Evolutionary conservation across 2,888 invertebrate genomes (phyloP).

Genomic region (Carpatolechia fugitivella): DNA sequence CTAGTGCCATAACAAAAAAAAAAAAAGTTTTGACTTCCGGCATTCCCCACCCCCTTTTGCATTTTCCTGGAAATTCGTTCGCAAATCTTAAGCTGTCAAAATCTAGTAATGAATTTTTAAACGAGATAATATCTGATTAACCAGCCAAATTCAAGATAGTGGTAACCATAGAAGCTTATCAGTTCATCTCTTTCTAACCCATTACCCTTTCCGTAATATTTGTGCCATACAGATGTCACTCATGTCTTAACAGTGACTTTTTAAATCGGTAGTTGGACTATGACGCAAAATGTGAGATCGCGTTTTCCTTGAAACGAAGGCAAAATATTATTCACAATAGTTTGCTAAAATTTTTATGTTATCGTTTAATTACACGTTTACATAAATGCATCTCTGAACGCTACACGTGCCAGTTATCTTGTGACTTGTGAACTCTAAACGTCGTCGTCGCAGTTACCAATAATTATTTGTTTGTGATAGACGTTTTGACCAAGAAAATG

Average conservation of each 20-base stretch:
- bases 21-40: no score
- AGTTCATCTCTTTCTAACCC: conserved; percentile 4
- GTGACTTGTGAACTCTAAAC: conserved; percentile 43
- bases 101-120: neutral
- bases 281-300: conserved; percentile 12
- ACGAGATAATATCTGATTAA: neutral
- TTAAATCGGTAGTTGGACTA: neutral
- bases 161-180: neutral
- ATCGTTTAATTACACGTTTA: conserved; percentile 1
- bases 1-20: no score
- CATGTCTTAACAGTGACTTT: neutral
- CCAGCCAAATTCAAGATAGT: neutral
- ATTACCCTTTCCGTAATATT: neutral
- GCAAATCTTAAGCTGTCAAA: neutral
- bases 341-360: no score
- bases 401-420: conserved; percentile 39
- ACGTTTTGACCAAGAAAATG: conserved; percentile 41
- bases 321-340: conserved; percentile 2
- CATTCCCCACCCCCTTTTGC: no score
- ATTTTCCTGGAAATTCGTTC: neutral
- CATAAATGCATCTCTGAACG: neutral
- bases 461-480: conserved; percentile 34
- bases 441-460: conserved; percentile 26
- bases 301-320: conserved; percentile 8
- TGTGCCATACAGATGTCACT: neutral